These are phyloP conservation scores for Bufotes viridis DNA, from an alignment of 2,797 vertebrate genomes.

Conservation along the genomic window DNA sequence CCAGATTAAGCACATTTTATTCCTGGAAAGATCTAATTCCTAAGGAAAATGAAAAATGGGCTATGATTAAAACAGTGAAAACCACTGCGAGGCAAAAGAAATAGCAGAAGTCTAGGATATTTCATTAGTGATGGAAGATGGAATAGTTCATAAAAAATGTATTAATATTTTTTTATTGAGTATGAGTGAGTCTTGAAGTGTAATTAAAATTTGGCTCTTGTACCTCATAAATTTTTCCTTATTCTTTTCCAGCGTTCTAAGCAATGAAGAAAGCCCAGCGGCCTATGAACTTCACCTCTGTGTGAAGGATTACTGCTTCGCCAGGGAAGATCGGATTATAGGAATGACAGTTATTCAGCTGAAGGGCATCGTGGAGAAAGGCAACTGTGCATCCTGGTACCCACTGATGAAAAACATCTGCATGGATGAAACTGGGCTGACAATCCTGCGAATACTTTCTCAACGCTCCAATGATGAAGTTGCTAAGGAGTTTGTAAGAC, in stretches of 20 bases:
- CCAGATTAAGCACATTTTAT: background rate
- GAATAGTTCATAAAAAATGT: background rate
- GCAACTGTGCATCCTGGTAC: conserved; percentile 84
- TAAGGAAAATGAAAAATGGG: background rate
- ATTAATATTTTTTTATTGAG: conserved; percentile 42
- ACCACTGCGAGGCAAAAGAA: background rate
- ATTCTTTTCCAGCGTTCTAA: conserved; percentile 80
- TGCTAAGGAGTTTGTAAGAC: conserved; percentile 96
- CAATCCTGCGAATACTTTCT: conserved; percentile 95
- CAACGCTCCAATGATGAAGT: conserved; percentile 96
- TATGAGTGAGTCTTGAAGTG: conserved; percentile 5
- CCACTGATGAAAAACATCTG: conserved; percentile 84
- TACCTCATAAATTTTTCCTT: conserved; percentile 54
- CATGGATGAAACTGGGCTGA: conserved; percentile 93
- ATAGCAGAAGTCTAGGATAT: background rate
- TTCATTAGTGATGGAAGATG: background rate
- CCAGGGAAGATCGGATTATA: conserved; percentile 91
- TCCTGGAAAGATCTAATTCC: background rate
- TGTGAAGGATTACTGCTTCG: conserved; percentile 98
- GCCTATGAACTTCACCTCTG: conserved; percentile 93
- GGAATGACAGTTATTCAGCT: conserved; percentile 95
- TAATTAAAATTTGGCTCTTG: conserved; percentile 32
- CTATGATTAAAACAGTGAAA: conserved; percentile 13
- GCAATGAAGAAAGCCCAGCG: conserved; percentile 87
- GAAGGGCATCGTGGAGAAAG: conserved; percentile 82